Percentiles rank a stretch among this genome's conserved stretches.
Evolutionary conservation across 2,888 invertebrate species (phyloP).

Genomic region (Ormyrus rosae): DNA sequence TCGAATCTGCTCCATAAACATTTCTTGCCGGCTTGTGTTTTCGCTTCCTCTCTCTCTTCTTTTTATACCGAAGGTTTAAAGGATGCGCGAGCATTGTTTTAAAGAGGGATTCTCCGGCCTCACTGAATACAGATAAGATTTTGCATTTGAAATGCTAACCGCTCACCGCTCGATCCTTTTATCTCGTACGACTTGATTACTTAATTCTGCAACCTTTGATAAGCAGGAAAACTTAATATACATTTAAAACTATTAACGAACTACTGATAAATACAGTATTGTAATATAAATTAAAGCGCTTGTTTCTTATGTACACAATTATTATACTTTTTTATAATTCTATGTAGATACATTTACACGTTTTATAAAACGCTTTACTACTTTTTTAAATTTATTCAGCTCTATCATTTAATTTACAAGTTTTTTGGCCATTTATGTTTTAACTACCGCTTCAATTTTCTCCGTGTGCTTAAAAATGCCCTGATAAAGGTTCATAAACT

Average conservation of each 20-base stretch:
- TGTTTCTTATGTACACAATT: no score
- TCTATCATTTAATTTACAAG: no score
- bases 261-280: neutral
- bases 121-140: neutral
- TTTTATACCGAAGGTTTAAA: neutral
- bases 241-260: neutral
- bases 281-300: no score
- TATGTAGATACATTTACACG: no score
- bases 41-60: neutral
- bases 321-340: no score
- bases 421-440: no score
- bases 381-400: no score
- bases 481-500: no score
- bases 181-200: neutral
- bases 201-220: neutral
- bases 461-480: no score
- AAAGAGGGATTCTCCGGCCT: constrained; percentile 5
- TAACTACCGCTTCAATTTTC: no score
- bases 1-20: constrained; percentile 31
- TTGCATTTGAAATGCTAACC: neutral
- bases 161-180: no score
- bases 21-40: neutral
- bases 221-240: neutral
- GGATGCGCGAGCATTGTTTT: neutral
- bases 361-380: no score